These are phyloP conservation scores for Lithophane leautieri DNA, from an alignment of 2,888 invertebrate species.

Conservation along the genomic window DNA sequence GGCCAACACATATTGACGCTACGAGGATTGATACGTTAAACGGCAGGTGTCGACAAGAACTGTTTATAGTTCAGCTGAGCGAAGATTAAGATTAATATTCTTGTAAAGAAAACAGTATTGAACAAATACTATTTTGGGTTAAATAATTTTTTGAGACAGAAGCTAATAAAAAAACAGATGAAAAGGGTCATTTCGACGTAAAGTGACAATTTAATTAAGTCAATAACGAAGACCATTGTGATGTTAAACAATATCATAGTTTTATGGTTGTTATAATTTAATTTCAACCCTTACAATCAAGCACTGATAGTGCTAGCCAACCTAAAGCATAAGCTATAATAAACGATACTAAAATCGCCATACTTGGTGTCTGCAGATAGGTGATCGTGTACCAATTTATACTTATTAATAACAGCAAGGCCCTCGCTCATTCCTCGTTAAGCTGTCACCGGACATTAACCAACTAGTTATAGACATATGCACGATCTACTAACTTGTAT, in stretches of 20 bases:
- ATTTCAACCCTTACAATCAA: not conserved
- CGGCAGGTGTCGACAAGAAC: slow-evolving; percentile 47
- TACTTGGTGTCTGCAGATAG: slow-evolving; percentile 7
- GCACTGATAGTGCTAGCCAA: not conserved
- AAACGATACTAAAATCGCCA: slow-evolving; percentile 3
- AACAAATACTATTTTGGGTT: not conserved
- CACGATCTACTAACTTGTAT: slow-evolving; percentile 62
- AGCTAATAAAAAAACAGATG: not conserved
- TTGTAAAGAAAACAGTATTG: not conserved
- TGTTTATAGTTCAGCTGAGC: slow-evolving; percentile 1
- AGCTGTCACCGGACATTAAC: slow-evolving; percentile 43
- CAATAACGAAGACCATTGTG: not conserved
- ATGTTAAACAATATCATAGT: not conserved
- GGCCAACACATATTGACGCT: slow-evolving; percentile 63
- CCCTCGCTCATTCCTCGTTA: slow-evolving; percentile 41
- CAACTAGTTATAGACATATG: slow-evolving; percentile 67
- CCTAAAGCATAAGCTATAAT: not conserved
- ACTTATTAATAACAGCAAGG: slow-evolving; percentile 16
- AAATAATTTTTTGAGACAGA: not conserved
- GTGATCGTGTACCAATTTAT: slow-evolving; percentile 20
- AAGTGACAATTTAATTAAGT: not conserved
- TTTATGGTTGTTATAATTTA: not conserved
- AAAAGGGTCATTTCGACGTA: not conserved
- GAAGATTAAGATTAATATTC: too few species aligned
- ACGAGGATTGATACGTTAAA: slow-evolving; percentile 60